A percentile compares a stretch with the other conserved stretches of the same genome.
These are phyloP conservation scores for Athalia circularis DNA, from an alignment of 2,888 invertebrate species.

Conservation along the genomic window DNA sequence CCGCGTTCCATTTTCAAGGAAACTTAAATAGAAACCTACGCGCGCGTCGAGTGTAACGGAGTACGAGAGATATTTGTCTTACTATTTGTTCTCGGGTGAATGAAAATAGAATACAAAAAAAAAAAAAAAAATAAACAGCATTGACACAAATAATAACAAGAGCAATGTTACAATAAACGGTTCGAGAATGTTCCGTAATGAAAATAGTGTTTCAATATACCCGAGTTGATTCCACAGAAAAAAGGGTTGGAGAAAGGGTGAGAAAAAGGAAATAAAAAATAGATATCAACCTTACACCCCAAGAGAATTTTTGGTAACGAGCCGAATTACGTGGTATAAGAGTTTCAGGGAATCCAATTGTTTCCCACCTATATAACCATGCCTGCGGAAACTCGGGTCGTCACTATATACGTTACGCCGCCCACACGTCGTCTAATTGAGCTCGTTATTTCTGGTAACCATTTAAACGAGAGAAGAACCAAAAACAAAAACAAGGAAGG, in stretches of 20 bases:
- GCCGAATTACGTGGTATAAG: background rate
- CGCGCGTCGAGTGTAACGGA: background rate
- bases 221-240: background rate
- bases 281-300: background rate
- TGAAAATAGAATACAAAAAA: background rate
- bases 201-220: too few species aligned
- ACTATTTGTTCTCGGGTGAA: background rate
- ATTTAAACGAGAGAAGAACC: too few species aligned
- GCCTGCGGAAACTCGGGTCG: background rate
- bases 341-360: conserved; percentile 3
- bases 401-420: background rate
- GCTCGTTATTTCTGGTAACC: too few species aligned
- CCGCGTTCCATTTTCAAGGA: background rate
- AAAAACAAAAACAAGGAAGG: too few species aligned
- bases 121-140: too few species aligned
- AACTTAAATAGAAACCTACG: conserved; percentile 2
- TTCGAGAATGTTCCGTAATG: too few species aligned
- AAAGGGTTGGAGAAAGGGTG: too few species aligned
- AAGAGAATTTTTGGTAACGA: conserved; percentile 11
- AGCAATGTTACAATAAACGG: too few species aligned
- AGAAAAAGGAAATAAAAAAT: background rate
- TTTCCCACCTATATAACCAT: background rate
- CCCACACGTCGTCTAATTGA: too few species aligned
- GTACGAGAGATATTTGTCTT: too few species aligned
- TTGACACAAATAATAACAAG: too few species aligned